Percentiles rank a stretch among this genome's conserved stretches.
These are phyloP conservation scores for Trissoscelio sp. DNA, from an alignment of 2,888 invertebrate species.

Conservation along the genomic window DNA sequence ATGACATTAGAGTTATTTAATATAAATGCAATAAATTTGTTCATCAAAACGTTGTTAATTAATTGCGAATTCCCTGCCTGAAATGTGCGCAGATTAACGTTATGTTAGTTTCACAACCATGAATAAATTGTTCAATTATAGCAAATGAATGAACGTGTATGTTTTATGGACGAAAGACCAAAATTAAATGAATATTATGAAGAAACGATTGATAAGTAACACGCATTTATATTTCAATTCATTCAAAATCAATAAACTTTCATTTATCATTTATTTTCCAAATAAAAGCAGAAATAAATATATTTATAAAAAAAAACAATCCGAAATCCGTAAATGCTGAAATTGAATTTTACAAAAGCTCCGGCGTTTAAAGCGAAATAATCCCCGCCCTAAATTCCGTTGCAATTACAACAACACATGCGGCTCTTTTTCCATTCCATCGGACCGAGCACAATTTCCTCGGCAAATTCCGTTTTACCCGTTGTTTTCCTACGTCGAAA, in stretches of 20 bases:
- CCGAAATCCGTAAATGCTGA: conserved; percentile 20
- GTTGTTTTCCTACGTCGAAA: conserved; percentile 33
- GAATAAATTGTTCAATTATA: conserved; percentile 10
- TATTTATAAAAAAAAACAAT: no score
- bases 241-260: no score
- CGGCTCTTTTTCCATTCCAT: conserved; percentile 55
- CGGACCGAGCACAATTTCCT: conserved; percentile 47
- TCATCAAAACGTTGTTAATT: conserved; percentile 3
- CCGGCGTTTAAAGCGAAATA: conserved; percentile 44
- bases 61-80: background rate
- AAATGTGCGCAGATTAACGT: background rate
- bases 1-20: conserved; percentile 7
- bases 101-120: background rate
- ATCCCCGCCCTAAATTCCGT: conserved; percentile 33
- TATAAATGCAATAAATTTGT: conserved; percentile 5
- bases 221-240: no score
- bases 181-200: no score
- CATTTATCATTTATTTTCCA: no score
- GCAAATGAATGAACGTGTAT: no score
- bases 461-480: conserved; percentile 19
- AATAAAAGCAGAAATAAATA: no score
- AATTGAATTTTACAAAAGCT: conserved; percentile 32
- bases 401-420: conserved; percentile 57
- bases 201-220: no score
- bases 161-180: no score